A percentile compares a stretch with the other conserved stretches of the same genome.
phyloP scores from a whole-genome alignment of 2,888 invertebrate species.

The Amphipoea oculea region DNA sequence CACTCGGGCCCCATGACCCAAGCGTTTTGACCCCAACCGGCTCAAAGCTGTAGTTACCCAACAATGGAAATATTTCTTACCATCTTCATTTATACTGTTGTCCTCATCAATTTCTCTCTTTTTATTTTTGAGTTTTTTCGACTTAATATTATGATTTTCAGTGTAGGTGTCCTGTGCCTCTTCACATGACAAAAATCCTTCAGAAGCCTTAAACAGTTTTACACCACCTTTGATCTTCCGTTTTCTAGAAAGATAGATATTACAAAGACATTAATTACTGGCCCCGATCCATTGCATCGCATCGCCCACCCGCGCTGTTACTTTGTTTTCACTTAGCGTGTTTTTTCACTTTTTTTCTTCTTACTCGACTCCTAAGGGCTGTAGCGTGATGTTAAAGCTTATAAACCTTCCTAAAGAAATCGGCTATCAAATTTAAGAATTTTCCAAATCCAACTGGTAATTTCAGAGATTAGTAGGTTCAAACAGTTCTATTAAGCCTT shows the following conservation, averaged over 20 bases:
- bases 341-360: neutral
- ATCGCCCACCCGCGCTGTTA: neutral
- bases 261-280: neutral
- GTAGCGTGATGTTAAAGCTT: neutral
- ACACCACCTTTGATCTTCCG: slow-evolving; percentile 85
- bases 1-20: no score
- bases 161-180: slow-evolving; percentile 79
- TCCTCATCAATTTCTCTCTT: slow-evolving; percentile 70
- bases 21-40: no score
- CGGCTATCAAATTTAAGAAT: no score
- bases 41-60: no score
- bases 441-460: no score
- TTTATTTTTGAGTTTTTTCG: slow-evolving; percentile 77
- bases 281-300: no score
- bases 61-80: slow-evolving; percentile 61
- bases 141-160: slow-evolving; percentile 77
- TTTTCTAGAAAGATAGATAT: slow-evolving; percentile 71
- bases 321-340: neutral
- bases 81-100: slow-evolving; percentile 71
- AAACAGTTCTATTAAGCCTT: no score
- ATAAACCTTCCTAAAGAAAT: neutral
- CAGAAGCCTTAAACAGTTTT: slow-evolving; percentile 85
- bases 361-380: neutral
- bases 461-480: no score
- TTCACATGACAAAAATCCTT: slow-evolving; percentile 81